Percentiles rank a stretch among this genome's conserved stretches.
Conservation (phyloP, 2,797 vertebrate species). For the Buphagus erythrorhynchus region DNA sequence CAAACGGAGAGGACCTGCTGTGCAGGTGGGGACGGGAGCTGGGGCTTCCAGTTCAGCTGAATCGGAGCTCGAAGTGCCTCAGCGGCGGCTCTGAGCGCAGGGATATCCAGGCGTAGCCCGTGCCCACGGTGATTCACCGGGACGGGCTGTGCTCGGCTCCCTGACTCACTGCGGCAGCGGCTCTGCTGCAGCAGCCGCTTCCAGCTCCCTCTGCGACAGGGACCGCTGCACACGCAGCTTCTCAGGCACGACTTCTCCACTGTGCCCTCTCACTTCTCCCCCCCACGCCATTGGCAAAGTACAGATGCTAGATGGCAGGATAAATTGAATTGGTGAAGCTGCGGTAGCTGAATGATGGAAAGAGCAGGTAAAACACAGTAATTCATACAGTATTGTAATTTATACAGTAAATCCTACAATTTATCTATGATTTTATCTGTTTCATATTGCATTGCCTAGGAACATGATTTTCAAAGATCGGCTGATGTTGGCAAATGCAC, state of each 20-base stretch:
- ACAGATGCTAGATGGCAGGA: not conserved
- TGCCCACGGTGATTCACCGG: not conserved
- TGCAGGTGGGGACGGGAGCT: not conserved
- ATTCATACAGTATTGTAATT: not conserved
- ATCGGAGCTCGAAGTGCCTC: not conserved
- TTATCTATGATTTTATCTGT: not conserved
- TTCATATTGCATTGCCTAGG: not conserved
- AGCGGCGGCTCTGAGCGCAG: not conserved
- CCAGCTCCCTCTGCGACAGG: not conserved
- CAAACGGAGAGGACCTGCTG: not conserved
- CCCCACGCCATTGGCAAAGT: not conserved
- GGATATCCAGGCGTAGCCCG: not conserved
- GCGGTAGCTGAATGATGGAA: not conserved
- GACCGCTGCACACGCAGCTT: not conserved
- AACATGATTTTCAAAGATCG: not conserved
- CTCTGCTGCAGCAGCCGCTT: not conserved
- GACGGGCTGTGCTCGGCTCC: not conserved
- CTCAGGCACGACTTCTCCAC: not conserved
- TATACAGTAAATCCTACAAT: not conserved
- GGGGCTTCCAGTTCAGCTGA: not conserved
- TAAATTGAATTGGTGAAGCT: not conserved
- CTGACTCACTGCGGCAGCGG: not conserved
- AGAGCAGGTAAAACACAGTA: not conserved
- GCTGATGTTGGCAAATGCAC: not conserved
- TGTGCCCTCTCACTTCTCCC: not conserved